Conservation (phyloP, 2,797 vertebrate genomes). For the Cetoscarus ocellatus region DNA sequence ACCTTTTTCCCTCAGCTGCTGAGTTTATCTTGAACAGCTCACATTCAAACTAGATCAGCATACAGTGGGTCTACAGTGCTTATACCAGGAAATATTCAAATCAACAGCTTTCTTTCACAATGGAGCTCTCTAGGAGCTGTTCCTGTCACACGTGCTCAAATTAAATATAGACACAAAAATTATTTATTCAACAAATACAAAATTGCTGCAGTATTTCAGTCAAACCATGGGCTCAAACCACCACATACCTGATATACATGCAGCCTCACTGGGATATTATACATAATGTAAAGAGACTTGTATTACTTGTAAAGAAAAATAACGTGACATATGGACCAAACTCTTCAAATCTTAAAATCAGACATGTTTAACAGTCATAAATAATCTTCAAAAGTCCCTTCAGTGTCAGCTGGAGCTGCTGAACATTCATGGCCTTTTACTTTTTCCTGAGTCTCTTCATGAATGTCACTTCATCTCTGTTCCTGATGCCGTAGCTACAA, state of each 20-base stretch:
- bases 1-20: slow-evolving; percentile 30
- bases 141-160: background rate
- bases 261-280: background rate
- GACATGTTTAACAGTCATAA: background rate
- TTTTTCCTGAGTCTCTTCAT: slow-evolving; percentile 92
- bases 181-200: too few relatives aligned
- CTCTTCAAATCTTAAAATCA: background rate
- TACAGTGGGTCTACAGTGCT: background rate
- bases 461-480: slow-evolving; percentile 96
- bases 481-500: slow-evolving; percentile 93
- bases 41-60: slow-evolving; percentile 33
- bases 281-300: background rate
- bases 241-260: slow-evolving; percentile 30
- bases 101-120: slow-evolving; percentile 7
- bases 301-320: background rate
- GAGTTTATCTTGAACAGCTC: background rate
- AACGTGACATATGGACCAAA: background rate
- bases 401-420: background rate
- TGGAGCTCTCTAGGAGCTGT: background rate
- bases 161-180: background rate
- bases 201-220: too few relatives aligned
- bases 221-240: background rate
- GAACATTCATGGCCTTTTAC: slow-evolving; percentile 56
- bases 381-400: background rate
- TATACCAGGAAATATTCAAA: slow-evolving; percentile 67